phyloP scores from a whole-genome alignment of 2,113 vertebrate genomes.

The Nothocercus julius region DNA sequence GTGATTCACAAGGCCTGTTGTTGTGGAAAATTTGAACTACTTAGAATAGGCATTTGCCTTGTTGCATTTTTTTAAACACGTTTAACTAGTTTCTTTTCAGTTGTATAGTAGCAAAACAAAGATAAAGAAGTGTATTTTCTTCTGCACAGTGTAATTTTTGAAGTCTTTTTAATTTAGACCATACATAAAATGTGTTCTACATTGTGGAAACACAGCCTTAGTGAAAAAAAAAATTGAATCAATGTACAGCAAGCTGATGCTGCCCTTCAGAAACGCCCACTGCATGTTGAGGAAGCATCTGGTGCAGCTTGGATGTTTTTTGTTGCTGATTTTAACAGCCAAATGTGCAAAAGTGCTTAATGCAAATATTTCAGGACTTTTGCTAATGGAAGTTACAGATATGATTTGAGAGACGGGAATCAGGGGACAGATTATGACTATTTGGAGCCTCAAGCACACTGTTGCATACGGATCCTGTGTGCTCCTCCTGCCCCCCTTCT shows the following conservation, averaged over 20 bases:
- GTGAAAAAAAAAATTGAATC: not conserved
- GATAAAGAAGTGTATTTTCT: not conserved
- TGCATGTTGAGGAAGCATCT: not conserved
- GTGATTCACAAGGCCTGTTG: not conserved
- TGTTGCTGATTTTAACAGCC: constrained; percentile 5
- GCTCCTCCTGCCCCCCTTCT: not conserved
- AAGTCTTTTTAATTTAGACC: not conserved
- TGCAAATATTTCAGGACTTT: constrained; percentile 3
- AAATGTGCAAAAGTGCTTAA: constrained; percentile 10
- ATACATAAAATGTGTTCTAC: not conserved
- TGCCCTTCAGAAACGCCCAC: not conserved
- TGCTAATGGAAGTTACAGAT: constrained; percentile 48
- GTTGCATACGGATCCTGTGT: not conserved
- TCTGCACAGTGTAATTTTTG: not conserved
- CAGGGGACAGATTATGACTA: not conserved
- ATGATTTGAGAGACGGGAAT: not conserved
- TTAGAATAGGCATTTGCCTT: not conserved
- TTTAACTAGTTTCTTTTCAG: not conserved
- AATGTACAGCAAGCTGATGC: not conserved
- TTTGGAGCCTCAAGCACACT: not conserved
- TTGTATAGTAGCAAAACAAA: not conserved
- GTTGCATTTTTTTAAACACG: not conserved
- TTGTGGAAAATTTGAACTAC: not conserved
- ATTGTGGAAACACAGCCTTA: not conserved
- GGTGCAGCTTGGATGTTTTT: not conserved